These are phyloP conservation scores for Ischnus inquisitorius DNA, from an alignment of 2,888 invertebrate genomes.

Conservation along the genomic window DNA sequence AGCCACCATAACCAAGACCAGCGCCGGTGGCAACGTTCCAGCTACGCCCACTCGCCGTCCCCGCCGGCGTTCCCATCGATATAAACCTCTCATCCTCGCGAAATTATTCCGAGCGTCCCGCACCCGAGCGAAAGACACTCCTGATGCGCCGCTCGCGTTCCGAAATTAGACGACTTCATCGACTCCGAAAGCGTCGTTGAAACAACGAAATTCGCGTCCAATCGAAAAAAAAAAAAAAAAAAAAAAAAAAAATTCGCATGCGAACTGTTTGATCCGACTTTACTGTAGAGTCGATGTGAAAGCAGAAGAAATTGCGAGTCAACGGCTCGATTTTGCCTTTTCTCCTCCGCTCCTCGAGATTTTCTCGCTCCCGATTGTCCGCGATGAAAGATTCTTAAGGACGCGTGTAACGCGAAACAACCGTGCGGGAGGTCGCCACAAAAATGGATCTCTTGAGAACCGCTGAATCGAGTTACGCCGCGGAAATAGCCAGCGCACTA, in stretches of 20 bases:
- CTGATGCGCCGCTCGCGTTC: background rate
- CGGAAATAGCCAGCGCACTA: slow-evolving; percentile 74
- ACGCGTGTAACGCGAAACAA: background rate
- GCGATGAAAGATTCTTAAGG: background rate
- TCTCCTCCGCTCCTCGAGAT: background rate
- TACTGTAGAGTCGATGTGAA: no score
- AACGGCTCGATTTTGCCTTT: background rate
- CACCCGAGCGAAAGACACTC: slow-evolving; percentile 9
- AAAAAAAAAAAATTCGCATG: no score
- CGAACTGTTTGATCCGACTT: no score
- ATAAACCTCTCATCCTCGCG: slow-evolving; percentile 14
- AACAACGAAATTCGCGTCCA: no score
- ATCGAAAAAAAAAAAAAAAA: no score
- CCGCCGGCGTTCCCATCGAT: slow-evolving; percentile 19
- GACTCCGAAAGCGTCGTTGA: background rate
- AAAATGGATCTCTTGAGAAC: slow-evolving; percentile 68
- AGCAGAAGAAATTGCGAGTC: background rate
- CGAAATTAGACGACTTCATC: slow-evolving; percentile 8
- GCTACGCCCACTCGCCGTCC: slow-evolving; percentile 29
- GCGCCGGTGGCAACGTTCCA: slow-evolving; percentile 58
- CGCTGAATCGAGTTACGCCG: slow-evolving; percentile 74
- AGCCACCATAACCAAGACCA: slow-evolving; percentile 37
- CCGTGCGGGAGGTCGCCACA: background rate
- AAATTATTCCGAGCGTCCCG: slow-evolving; percentile 16
- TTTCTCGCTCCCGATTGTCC: slow-evolving; percentile 39